Conservation (phyloP, 2,888 invertebrate species). For the Linyphia triangularis region DNA sequence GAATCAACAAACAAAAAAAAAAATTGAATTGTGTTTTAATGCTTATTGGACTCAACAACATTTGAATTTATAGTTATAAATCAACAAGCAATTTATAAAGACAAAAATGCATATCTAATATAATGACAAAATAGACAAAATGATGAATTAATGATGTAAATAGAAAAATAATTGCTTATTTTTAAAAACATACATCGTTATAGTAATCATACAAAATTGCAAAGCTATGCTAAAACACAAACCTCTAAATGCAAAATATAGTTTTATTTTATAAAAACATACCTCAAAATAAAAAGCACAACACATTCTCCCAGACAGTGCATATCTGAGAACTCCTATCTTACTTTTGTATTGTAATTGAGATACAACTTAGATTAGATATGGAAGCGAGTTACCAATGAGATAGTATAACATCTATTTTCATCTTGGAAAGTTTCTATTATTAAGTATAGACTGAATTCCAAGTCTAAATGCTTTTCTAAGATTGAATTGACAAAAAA, state of each 20-base stretch:
- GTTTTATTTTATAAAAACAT: neutral
- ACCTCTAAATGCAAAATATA: neutral
- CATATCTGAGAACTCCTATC: neutral
- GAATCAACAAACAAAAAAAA: too few relatives aligned
- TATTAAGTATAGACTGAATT: too few relatives aligned
- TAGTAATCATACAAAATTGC: too few relatives aligned
- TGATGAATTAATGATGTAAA: neutral
- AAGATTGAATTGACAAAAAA: too few relatives aligned
- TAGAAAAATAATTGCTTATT: neutral
- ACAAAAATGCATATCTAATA: neutral
- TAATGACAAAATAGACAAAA: neutral
- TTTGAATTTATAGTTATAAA: too few relatives aligned
- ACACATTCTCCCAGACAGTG: neutral
- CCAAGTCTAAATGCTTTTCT: neutral
- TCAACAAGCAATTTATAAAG: neutral
- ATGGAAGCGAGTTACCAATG: neutral
- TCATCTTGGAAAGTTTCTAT: neutral
- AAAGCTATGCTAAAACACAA: neutral
- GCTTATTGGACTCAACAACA: too few relatives aligned
- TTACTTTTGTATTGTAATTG: neutral
- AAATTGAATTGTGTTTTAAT: too few relatives aligned
- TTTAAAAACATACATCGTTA: neutral
- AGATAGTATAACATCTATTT: neutral
- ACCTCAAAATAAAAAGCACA: neutral
- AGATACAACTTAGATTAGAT: neutral